These are phyloP conservation scores for Cuniculus paca DNA, from an alignment of 2,797 vertebrate genomes.

Conservation along the genomic window DNA sequence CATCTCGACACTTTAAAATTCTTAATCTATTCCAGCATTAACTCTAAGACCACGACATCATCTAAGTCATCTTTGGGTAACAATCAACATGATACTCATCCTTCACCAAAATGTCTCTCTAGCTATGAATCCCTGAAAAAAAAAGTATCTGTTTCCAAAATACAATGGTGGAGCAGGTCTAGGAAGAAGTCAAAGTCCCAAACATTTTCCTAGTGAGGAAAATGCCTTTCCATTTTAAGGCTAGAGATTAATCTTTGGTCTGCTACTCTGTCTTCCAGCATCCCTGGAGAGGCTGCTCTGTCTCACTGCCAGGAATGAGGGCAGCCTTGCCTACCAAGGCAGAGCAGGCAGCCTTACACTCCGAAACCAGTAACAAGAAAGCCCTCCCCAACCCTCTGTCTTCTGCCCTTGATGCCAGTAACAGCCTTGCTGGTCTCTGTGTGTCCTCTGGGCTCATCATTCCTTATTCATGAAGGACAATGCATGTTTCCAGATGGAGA, in stretches of 20 bases:
- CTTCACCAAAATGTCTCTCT: background rate
- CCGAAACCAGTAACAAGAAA: background rate
- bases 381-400: background rate
- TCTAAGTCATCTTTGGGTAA: background rate
- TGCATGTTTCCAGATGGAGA: background rate
- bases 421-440: background rate
- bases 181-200: background rate
- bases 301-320: background rate
- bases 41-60: background rate
- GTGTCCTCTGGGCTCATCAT: too few relatives aligned
- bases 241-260: background rate
- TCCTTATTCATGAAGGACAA: background rate
- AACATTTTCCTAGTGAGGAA: background rate
- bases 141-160: background rate
- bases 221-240: background rate
- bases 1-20: background rate
- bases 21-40: background rate
- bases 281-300: background rate
- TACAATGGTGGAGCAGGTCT: background rate
- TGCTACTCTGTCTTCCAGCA: fast-evolving
- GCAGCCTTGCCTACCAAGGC: too few relatives aligned
- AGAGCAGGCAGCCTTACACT: fast-evolving
- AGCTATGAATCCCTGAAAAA: background rate
- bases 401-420: background rate
- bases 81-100: background rate